Evolutionary conservation across 1,140 invertebrate genomes (phyloP).

Genomic region (Planococcus citri): DNA sequence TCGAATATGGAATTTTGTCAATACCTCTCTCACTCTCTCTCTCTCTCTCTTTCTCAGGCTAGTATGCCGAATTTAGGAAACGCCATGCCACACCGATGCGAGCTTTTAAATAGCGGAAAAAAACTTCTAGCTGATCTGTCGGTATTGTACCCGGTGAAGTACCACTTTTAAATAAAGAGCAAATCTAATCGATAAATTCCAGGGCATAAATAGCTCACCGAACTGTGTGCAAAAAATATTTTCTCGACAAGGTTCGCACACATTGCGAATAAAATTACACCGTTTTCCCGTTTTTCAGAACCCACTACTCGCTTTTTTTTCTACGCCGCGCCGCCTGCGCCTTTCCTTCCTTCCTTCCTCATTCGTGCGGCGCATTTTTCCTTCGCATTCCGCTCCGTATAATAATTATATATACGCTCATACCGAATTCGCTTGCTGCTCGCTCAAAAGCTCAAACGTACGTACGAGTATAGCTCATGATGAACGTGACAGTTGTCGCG

Average conservation of each 20-base stretch:
- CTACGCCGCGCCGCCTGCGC: no score
- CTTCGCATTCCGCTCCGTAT: no score
- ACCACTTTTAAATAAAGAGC: background rate
- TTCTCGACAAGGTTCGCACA: background rate
- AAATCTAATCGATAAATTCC: constrained; percentile 3
- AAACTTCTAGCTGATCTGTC: background rate
- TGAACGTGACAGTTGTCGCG: no score
- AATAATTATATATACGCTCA: no score
- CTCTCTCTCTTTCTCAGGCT: no score
- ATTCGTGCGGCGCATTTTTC: no score
- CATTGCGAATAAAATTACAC: background rate
- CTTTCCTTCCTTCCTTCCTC: background rate
- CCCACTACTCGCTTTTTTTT: background rate
- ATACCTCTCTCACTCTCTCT: background rate
- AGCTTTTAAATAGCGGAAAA: background rate
- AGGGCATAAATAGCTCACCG: background rate
- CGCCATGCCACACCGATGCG: background rate
- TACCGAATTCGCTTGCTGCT: no score
- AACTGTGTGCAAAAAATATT: background rate
- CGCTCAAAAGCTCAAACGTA: no score
- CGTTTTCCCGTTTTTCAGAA: background rate
- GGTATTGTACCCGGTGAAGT: background rate
- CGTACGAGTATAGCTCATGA: no score
- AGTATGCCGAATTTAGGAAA: background rate
- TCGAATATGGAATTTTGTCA: background rate